Percentiles rank a stretch among this genome's conserved stretches.
Evolutionary conservation across 2,797 vertebrate species (phyloP).

Genomic region (Gobio occitaniae): DNA sequence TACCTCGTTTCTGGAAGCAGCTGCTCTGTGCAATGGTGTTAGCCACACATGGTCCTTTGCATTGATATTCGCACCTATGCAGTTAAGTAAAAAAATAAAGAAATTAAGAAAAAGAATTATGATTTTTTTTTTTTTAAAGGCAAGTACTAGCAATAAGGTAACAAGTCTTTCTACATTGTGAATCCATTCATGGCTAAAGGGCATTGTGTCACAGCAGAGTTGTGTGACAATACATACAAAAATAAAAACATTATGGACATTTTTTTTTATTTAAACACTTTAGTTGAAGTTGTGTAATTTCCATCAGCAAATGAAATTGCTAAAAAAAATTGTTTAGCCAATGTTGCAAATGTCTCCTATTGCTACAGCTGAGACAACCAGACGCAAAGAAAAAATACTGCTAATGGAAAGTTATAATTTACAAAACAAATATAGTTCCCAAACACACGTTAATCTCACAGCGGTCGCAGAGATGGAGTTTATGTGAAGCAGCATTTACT

Average conservation of each 20-base stretch:
- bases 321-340: not conserved
- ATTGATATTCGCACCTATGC: conserved; percentile 94
- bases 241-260: not conserved
- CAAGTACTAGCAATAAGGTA: not conserved
- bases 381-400: not conserved
- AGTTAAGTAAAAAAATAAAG: too few species aligned
- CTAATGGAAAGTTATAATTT: not conserved
- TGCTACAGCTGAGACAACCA: not conserved
- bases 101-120: not conserved
- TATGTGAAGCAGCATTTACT: not conserved
- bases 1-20: conserved; percentile 96
- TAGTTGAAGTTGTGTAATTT: not conserved
- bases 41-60: conserved; percentile 98
- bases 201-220: not conserved
- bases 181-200: not conserved
- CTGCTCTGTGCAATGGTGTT: conserved; percentile 95
- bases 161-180: not conserved
- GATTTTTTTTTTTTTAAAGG: not conserved
- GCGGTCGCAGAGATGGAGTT: not conserved
- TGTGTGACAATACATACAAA: not conserved
- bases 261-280: not conserved
- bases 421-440: not conserved
- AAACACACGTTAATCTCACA: not conserved
- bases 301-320: not conserved
- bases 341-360: not conserved